A percentile compares a stretch with the other conserved stretches of the same genome.
Conservation (phyloP, 2,113 vertebrate genomes). For the Semnornis frantzii region DNA sequence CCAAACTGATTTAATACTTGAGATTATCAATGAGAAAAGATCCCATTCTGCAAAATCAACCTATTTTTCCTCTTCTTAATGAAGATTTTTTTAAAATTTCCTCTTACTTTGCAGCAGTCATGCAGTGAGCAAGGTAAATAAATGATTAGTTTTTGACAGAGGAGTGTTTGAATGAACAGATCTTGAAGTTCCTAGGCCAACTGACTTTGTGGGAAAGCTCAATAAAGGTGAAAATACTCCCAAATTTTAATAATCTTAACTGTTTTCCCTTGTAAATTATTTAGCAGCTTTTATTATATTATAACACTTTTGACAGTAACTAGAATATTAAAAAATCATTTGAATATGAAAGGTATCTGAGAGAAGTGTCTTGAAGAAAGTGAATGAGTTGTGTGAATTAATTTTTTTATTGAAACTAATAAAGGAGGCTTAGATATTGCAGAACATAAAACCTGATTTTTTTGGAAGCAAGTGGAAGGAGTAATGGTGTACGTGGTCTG, state of each 20-base stretch:
- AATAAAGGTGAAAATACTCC: neutral
- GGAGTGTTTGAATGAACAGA: neutral
- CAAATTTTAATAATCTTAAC: neutral
- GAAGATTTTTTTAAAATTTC: neutral
- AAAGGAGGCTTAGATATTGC: neutral
- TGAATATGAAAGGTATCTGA: neutral
- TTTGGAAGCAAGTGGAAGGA: slow-evolving; percentile 3
- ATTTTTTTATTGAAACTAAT: neutral
- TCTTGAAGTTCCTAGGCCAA: neutral
- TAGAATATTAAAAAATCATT: neutral
- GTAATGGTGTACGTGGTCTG: neutral
- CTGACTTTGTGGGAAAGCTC: neutral
- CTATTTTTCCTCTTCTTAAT: neutral
- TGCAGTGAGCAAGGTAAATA: neutral
- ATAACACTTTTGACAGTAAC: neutral
- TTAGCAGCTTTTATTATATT: neutral
- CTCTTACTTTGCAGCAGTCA: neutral
- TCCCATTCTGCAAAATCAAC: neutral
- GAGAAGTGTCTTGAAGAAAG: neutral
- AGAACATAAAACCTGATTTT: neutral
- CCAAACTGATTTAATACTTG: neutral
- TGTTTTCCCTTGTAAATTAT: neutral
- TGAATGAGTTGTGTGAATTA: neutral
- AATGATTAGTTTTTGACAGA: neutral
- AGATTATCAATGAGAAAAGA: neutral